Percentiles rank a stretch among this genome's conserved stretches.
Conservation (phyloP, 2,888 invertebrate species). For the Limnephilus lunatus region DNA sequence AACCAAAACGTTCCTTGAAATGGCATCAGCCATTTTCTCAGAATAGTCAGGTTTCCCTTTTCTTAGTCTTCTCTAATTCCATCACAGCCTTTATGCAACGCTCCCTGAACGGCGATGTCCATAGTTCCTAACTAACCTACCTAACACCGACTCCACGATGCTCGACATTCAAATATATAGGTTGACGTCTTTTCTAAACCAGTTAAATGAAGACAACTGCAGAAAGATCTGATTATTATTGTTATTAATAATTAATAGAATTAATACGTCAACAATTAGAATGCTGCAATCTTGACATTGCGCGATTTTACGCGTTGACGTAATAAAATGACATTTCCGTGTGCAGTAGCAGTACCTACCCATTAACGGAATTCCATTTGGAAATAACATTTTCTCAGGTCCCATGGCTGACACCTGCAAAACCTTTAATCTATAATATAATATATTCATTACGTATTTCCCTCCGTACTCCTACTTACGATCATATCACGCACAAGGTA, state of each 20-base stretch:
- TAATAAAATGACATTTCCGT: conserved; percentile 9
- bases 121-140: too few species aligned
- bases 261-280: neutral
- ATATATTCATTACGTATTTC: neutral
- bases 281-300: neutral
- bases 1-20: too few species aligned
- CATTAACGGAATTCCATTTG: neutral
- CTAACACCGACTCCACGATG: too few species aligned
- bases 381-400: neutral
- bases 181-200: too few species aligned
- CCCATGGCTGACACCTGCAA: neutral
- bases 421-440: neutral
- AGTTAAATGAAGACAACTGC: neutral
- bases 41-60: too few species aligned
- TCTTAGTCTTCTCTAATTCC: too few species aligned
- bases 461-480: neutral
- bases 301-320: conserved; percentile 14
- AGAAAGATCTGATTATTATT: neutral
- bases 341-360: neutral
- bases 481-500: conserved; percentile 15
- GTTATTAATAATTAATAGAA: neutral
- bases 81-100: too few species aligned
- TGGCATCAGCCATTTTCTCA: too few species aligned
- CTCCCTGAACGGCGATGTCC: too few species aligned
- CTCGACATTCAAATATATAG: too few species aligned